Percentiles rank a stretch among this genome's conserved stretches.
Evolutionary conservation across 2,888 invertebrate genomes (phyloP).

Genomic region (Liopterus haemorrhoidalis): DNA sequence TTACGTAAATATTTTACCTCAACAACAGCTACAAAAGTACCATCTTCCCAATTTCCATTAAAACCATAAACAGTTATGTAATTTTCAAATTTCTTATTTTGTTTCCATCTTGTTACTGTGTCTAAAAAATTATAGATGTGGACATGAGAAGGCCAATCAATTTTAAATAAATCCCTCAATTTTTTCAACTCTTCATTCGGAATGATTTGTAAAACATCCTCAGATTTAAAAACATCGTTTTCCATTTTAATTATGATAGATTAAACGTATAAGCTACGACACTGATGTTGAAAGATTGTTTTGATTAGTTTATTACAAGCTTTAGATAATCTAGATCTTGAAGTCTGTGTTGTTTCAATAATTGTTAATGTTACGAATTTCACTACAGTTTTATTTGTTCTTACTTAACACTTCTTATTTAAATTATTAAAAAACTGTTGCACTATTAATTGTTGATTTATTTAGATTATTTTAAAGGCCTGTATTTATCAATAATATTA

Average conservation of each 20-base stretch:
- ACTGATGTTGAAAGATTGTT: too few species aligned
- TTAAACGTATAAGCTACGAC: too few species aligned
- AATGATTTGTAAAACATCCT: conserved; percentile 20
- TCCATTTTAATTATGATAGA: too few species aligned
- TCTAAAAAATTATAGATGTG: conserved; percentile 18
- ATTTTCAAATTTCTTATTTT: background rate
- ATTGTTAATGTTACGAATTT: background rate
- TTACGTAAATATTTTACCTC: conserved; percentile 12
- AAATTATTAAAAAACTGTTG: too few species aligned
- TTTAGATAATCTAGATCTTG: too few species aligned
- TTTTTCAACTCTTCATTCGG: conserved; percentile 11
- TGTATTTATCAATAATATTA: too few species aligned
- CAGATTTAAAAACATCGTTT: background rate
- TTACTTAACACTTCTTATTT: conserved; percentile 10
- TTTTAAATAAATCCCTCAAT: conserved; percentile 10
- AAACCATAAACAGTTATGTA: conserved; percentile 12
- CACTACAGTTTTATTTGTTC: conserved; percentile 1
- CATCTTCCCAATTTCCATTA: conserved; percentile 15
- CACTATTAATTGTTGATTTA: too few species aligned
- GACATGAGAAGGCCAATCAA: conserved; percentile 11
- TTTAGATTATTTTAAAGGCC: too few species aligned
- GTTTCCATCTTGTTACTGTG: conserved; percentile 11
- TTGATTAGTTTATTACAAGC: too few species aligned
- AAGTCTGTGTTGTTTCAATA: too few species aligned
- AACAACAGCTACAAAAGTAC: conserved; percentile 17